Base-by-base conservation (phyloP, 2,113 vertebrate species). In the Larimichthys polyactis region DNA sequence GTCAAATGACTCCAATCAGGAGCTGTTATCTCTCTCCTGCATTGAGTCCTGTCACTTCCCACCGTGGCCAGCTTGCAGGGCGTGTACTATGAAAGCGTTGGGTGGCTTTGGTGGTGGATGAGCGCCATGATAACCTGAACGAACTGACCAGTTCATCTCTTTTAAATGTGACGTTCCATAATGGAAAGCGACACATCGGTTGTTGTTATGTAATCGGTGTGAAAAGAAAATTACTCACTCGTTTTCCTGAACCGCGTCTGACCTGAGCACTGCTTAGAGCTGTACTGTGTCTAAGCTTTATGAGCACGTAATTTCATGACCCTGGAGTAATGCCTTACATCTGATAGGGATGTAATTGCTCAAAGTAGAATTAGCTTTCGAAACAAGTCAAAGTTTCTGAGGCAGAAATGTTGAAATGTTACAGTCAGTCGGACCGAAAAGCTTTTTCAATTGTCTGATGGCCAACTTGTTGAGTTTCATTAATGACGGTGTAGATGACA, bases 91-190 rank as follows among this genome's bases (percentile, higher is more conserved):
- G 9, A 32, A 32, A 60, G 57, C 20, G 48, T 5, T 27, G n/a
- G 59, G 57, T 49, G 32, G 43, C 20, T 10, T 59, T 16, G 36
- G 55, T 87, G 75, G 84, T 77, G 60, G 16, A 89, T 72, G 49
- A 48, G 2, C 0, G 2, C 0, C 0, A 19, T 60, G 82, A 76
- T 78, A 58, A 73, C 67, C 48, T 64, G 44, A 36, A 11, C 60
- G 10, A 3, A 55, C 4, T 43, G 46, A 55, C 19, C n/a, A 46
- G 1, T 62, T 49, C 2, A 46, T 74, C 27, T 57, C 11, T 69
- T 36, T 49, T 65, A 14, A 69, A 65, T 17, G 10, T 19, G 7
- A 74, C 46, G 60, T 60, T 70, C 54, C 12, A n/a, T 62, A 4
- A 57, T 55, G 48, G 75, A 85, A 76, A 72, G 43, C 20, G 5